These are phyloP conservation scores for Cerastis rubricosa DNA, from an alignment of 2,888 invertebrate species.

Conservation along the genomic window DNA sequence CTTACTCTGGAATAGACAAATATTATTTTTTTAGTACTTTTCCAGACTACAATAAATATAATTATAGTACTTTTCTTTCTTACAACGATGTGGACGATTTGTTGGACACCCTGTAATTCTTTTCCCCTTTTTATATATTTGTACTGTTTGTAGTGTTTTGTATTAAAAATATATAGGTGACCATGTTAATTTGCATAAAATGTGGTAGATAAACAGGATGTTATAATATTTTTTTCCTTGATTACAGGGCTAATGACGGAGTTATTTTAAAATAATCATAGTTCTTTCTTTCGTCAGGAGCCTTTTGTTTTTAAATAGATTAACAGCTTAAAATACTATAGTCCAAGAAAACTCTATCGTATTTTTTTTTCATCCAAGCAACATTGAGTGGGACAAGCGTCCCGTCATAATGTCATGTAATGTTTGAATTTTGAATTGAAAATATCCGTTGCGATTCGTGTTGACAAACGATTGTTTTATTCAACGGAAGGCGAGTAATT, in stretches of 20 bases:
- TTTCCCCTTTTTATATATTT: no score
- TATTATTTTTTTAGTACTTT: no score
- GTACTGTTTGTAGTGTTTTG: no score
- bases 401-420: conserved; percentile 26
- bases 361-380: background rate
- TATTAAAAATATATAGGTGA: no score
- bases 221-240: no score
- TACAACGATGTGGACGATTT: no score
- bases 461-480: conserved; percentile 58
- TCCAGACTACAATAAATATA: no score
- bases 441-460: conserved; percentile 69
- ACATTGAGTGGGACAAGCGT: conserved; percentile 36
- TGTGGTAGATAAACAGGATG: no score
- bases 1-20: no score
- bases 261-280: background rate
- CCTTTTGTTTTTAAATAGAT: background rate
- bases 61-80: no score
- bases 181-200: no score
- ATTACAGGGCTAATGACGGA: background rate
- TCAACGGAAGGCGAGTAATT: conserved; percentile 29
- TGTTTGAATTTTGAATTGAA: conserved; percentile 75
- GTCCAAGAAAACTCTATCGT: background rate
- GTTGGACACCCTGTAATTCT: no score
- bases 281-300: background rate
- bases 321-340: background rate